phyloP scores from a whole-genome alignment of 2,113 vertebrate genomes.

The Notarius quadriscutis region DNA sequence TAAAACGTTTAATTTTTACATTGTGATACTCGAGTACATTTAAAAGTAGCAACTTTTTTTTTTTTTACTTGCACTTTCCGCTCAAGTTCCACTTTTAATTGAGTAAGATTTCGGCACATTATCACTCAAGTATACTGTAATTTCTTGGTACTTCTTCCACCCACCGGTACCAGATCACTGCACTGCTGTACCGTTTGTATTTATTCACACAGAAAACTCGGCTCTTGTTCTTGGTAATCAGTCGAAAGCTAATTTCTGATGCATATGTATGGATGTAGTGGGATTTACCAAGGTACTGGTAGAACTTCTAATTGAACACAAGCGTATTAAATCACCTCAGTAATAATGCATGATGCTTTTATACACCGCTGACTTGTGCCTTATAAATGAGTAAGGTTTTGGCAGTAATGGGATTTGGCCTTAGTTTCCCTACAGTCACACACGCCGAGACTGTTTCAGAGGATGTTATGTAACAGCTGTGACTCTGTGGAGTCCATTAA shows the following conservation, averaged over 20 bases:
- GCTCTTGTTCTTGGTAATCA: background rate
- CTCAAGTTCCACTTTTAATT: background rate
- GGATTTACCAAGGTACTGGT: background rate
- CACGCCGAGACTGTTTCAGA: conserved; percentile 29
- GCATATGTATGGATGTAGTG: background rate
- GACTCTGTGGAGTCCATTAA: conserved; percentile 66
- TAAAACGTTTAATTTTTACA: background rate
- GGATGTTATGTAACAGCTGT: conserved; percentile 67
- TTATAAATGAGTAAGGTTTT: conserved; percentile 29
- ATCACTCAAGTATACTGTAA: background rate
- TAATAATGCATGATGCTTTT: conserved; percentile 26
- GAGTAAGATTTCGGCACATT: background rate
- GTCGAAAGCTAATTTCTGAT: background rate
- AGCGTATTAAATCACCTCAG: conserved; percentile 11
- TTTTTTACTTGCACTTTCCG: background rate
- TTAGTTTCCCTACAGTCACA: conserved; percentile 27
- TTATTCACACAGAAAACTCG: background rate
- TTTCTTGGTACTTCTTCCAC: background rate
- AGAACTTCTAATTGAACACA: background rate
- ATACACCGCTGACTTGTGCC: background rate
- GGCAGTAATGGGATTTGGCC: conserved; percentile 27
- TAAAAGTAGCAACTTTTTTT: background rate
- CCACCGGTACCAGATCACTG: conserved; percentile 5
- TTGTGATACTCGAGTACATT: background rate
- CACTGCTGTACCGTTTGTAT: background rate